A percentile compares a stretch with the other conserved stretches of the same genome.
phyloP scores from a whole-genome alignment of 1,140 invertebrate genomes.

The Drosophila equinoxialis region DNA sequence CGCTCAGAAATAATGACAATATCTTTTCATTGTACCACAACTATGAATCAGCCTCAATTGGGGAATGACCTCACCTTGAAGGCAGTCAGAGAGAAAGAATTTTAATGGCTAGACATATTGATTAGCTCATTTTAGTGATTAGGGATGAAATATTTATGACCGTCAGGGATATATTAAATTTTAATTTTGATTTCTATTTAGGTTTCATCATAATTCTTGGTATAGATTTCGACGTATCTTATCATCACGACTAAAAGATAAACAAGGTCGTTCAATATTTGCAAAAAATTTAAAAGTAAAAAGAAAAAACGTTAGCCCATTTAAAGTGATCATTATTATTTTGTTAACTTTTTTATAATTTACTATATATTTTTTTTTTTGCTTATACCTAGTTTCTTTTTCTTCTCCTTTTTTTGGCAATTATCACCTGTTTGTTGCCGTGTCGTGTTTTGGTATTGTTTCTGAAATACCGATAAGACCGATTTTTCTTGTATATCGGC shows the following conservation, averaged over 20 bases:
- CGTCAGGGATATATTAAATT: conserved; percentile 16
- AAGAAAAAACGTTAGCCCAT: background rate
- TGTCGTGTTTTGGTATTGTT: conserved; percentile 39
- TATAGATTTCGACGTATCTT: conserved; percentile 33
- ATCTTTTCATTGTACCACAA: conserved; percentile 2
- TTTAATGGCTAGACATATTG: conserved; percentile 24
- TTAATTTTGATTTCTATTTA: conserved; percentile 7
- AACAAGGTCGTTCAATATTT: conserved; percentile 37
- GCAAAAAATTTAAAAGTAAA: background rate
- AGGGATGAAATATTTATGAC: conserved; percentile 32
- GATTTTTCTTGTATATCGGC: conserved; percentile 55
- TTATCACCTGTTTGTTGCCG: conserved; percentile 56
- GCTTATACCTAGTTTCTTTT: background rate
- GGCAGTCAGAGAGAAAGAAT: background rate
- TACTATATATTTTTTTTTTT: background rate
- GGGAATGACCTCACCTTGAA: conserved; percentile 39
- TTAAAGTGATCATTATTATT: background rate
- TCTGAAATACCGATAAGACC: conserved; percentile 54
- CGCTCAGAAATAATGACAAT: background rate
- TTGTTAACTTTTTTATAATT: background rate
- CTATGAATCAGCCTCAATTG: conserved; percentile 34
- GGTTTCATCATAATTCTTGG: conserved; percentile 4
- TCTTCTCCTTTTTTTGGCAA: conserved; percentile 37
- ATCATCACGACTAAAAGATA: conserved; percentile 22
- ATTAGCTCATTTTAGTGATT: conserved; percentile 15